Conservation (phyloP, 2,113 vertebrate genomes). For the Myocastor coypus region DNA sequence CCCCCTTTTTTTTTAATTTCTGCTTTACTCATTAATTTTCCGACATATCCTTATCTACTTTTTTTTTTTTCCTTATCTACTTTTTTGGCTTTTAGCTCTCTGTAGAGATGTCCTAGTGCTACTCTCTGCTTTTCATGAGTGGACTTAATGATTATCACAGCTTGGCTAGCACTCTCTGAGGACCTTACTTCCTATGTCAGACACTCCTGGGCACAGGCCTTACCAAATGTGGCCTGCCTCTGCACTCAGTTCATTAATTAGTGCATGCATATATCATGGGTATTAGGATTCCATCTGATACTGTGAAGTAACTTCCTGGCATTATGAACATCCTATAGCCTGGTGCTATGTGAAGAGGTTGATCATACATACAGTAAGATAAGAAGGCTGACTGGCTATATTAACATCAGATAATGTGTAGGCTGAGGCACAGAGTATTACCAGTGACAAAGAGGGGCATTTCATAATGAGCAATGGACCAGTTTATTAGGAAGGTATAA, state of each 20-base stretch:
- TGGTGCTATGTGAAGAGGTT: background rate
- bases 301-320: background rate
- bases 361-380: background rate
- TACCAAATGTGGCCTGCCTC: background rate
- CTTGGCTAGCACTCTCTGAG: background rate
- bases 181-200: background rate
- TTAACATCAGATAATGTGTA: background rate
- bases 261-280: background rate
- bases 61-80: background rate
- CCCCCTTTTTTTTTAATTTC: slow-evolving; percentile 19
- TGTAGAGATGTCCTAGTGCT: background rate
- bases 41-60: background rate
- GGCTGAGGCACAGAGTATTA: background rate
- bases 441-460: background rate
- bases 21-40: background rate
- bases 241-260: background rate
- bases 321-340: background rate
- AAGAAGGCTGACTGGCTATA: background rate
- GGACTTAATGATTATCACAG: background rate
- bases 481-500: background rate
- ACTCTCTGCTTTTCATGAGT: background rate
- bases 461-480: background rate
- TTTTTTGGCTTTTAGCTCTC: background rate
- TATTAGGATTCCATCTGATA: background rate
- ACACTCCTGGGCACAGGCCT: background rate